Percentiles rank a stretch among this genome's conserved stretches.
Evolutionary conservation across 2,113 vertebrate genomes (phyloP).

Genomic region (Dicerorhinus sumatrensis): DNA sequence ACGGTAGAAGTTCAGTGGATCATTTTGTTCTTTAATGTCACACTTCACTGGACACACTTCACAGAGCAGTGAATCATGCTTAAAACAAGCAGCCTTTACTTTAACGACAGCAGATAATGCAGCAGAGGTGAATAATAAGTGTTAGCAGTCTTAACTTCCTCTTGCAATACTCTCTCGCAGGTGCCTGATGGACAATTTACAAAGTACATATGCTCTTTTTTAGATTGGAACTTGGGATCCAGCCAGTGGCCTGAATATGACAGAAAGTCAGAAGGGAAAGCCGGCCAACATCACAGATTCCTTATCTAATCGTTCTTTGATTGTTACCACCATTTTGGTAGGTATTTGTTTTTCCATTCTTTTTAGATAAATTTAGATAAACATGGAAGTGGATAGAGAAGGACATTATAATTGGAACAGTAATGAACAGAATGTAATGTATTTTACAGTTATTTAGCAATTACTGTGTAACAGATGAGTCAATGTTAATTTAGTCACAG

Average conservation of each 20-base stretch:
- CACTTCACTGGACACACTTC: constrained; percentile 68
- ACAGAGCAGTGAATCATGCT: constrained; percentile 69
- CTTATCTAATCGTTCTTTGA: constrained; percentile 95
- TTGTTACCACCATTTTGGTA: constrained; percentile 98
- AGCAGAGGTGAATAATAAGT: constrained; percentile 66
- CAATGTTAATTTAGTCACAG: constrained; percentile 51
- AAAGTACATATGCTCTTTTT: constrained; percentile 80
- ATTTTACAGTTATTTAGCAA: constrained; percentile 50
- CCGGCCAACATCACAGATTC: constrained; percentile 96
- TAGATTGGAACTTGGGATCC: constrained; percentile 99
- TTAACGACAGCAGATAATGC: constrained; percentile 57
- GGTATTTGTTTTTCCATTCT: constrained; percentile 76
- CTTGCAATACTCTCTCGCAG: constrained; percentile 38
- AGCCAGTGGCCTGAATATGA: constrained; percentile 97
- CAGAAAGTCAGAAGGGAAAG: constrained; percentile 97
- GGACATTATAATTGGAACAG: not conserved
- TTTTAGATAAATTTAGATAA: constrained; percentile 59
- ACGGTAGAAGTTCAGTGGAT: constrained; percentile 50
- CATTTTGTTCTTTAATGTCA: constrained; percentile 77
- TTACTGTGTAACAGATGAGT: constrained; percentile 59
- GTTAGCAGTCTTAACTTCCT: constrained; percentile 58
- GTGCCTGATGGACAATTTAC: constrained; percentile 66
- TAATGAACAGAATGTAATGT: constrained; percentile 58
- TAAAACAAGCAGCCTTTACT: constrained; percentile 73
- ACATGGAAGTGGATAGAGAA: constrained; percentile 23